phyloP scores from a whole-genome alignment of 2,888 invertebrate genomes.

The Callosobruchus maculatus region DNA sequence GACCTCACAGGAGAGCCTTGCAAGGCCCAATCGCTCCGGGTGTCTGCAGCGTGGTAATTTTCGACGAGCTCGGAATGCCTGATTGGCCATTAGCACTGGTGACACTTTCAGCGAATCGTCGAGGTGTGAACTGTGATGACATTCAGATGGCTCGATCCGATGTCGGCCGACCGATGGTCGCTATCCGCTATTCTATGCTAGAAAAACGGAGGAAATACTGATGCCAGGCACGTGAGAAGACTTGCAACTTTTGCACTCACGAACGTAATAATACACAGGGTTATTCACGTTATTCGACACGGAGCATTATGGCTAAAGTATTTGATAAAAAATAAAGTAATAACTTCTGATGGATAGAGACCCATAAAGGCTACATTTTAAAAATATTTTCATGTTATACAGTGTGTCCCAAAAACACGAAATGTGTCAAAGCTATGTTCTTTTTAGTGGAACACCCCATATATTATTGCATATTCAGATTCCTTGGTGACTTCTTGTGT shows the following conservation, averaged over 20 bases:
- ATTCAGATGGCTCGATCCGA: background rate
- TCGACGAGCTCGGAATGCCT: background rate
- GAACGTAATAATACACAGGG: background rate
- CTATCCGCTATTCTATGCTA: background rate
- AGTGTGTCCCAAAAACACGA: too few species aligned
- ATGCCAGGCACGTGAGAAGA: background rate
- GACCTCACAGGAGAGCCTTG: conserved; percentile 40
- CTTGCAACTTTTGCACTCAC: background rate
- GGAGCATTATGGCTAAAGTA: too few species aligned
- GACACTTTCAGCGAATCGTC: background rate
- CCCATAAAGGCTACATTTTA: too few species aligned
- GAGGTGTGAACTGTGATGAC: background rate
- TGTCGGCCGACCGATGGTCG: background rate
- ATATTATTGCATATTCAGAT: too few species aligned
- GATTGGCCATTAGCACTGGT: background rate
- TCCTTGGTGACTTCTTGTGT: too few species aligned
- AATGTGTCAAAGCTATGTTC: too few species aligned
- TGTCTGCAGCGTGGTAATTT: conserved; percentile 2
- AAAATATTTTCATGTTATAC: too few species aligned
- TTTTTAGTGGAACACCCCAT: too few species aligned
- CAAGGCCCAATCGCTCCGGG: conserved; percentile 18
- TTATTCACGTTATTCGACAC: too few species aligned
- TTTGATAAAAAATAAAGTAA: too few species aligned
- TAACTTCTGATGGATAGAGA: too few species aligned
- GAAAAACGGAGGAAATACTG: background rate